phyloP scores from a whole-genome alignment of 1,140 invertebrate species.

The Drosophila sp. region DNA sequence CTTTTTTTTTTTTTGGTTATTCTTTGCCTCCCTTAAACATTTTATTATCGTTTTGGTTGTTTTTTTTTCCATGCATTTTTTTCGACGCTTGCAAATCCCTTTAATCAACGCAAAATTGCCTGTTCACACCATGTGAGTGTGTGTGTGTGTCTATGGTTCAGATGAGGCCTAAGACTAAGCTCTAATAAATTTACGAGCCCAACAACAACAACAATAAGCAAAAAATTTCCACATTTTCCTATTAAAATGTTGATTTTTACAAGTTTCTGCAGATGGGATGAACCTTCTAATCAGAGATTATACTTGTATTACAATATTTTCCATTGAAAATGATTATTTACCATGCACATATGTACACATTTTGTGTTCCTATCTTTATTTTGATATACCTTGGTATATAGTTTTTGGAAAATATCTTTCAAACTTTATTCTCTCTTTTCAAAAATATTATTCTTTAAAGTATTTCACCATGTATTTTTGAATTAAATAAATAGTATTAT shows the following conservation, averaged over 20 bases:
- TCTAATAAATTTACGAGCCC: slow-evolving; percentile 75
- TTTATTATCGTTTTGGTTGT: slow-evolving; percentile 55
- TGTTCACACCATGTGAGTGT: slow-evolving; percentile 45
- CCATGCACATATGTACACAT: neutral
- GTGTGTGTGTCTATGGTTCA: slow-evolving; percentile 41
- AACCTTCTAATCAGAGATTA: slow-evolving; percentile 1
- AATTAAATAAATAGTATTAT: too few species aligned
- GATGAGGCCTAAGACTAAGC: slow-evolving; percentile 50
- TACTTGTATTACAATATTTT: neutral
- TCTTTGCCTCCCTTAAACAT: slow-evolving; percentile 36
- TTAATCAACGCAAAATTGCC: slow-evolving; percentile 74
- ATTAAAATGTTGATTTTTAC: slow-evolving; percentile 63
- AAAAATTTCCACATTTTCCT: slow-evolving; percentile 56
- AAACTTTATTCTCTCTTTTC: too few species aligned
- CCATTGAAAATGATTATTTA: neutral
- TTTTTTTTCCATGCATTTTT: slow-evolving; percentile 18
- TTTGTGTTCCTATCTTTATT: neutral
- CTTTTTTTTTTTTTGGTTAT: slow-evolving; percentile 47
- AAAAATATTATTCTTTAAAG: too few species aligned
- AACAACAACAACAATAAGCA: neutral
- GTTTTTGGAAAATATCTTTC: too few species aligned
- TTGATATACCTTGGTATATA: too few species aligned
- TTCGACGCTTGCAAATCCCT: slow-evolving; percentile 53
- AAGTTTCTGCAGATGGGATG: slow-evolving; percentile 5
- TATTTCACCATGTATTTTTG: too few species aligned